These are phyloP conservation scores for Peucedramus taeniatus DNA, from an alignment of 2,113 vertebrate species.

Conservation along the genomic window DNA sequence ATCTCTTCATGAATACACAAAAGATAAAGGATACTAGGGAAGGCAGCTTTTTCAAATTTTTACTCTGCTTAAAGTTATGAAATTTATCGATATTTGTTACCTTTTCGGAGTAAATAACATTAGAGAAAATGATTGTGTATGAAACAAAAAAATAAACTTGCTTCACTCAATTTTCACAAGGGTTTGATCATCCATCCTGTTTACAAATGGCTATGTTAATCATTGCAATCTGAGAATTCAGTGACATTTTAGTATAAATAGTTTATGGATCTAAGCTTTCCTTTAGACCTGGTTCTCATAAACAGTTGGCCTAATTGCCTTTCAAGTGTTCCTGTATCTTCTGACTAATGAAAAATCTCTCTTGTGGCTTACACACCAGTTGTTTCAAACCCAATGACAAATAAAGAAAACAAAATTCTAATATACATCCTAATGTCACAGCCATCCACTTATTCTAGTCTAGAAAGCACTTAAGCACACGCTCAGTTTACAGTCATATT, in stretches of 20 bases:
- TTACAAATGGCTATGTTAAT: slow-evolving; percentile 41
- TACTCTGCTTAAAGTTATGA: background rate
- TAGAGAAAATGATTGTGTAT: background rate
- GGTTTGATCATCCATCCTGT: slow-evolving; percentile 44
- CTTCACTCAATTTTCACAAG: background rate
- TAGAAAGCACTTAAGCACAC: background rate
- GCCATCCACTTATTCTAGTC: background rate
- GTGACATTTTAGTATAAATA: slow-evolving; percentile 17
- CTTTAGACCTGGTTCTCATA: slow-evolving; percentile 20
- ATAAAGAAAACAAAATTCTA: background rate
- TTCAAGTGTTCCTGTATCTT: slow-evolving; percentile 27
- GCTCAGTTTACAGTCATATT: background rate
- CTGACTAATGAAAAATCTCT: slow-evolving; percentile 19
- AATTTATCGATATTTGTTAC: background rate
- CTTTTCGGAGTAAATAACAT: background rate
- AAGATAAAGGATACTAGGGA: background rate
- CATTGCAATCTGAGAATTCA: slow-evolving; percentile 37
- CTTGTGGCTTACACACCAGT: background rate
- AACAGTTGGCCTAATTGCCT: slow-evolving; percentile 33
- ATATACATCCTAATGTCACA: background rate
- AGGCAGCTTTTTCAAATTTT: background rate
- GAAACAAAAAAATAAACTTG: background rate
- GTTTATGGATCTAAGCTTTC: slow-evolving; percentile 19
- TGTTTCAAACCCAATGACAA: background rate
- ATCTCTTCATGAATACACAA: background rate